Conservation (phyloP, 2,113 vertebrate species). For the Oplegnathus fasciatus region DNA sequence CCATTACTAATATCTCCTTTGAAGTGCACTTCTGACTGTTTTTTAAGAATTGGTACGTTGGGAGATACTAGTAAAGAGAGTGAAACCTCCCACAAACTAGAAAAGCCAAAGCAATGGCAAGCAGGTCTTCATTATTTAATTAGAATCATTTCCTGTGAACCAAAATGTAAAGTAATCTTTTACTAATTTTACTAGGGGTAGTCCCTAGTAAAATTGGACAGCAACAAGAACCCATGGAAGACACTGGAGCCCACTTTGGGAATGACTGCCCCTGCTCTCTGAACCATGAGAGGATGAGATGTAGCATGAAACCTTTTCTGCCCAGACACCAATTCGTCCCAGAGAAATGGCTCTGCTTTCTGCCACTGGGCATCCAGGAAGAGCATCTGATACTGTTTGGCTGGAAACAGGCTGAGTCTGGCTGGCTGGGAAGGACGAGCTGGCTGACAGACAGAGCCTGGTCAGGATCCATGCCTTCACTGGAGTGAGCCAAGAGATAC, state of each 20-base stretch:
- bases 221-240: background rate
- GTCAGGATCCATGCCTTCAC: constrained; percentile 56
- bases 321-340: constrained; percentile 21
- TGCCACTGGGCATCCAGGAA: constrained; percentile 38
- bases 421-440: constrained; percentile 47
- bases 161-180: background rate
- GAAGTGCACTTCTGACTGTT: background rate
- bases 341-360: constrained; percentile 33
- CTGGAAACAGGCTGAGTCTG: constrained; percentile 50
- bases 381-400: constrained; percentile 68
- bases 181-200: background rate
- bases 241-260: background rate
- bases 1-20: background rate
- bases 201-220: background rate
- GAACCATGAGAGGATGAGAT: constrained; percentile 35
- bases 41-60: background rate
- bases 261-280: constrained; percentile 28
- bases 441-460: constrained; percentile 59
- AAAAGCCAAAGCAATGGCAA: background rate
- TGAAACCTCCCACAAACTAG: background rate
- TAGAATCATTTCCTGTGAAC: background rate
- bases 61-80: background rate
- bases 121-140: background rate
- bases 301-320: constrained; percentile 30
- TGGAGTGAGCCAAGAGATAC: constrained; percentile 46